Evolutionary conservation across 2,888 invertebrate genomes (phyloP).

Genomic region (Didymodactylos carnosus): DNA sequence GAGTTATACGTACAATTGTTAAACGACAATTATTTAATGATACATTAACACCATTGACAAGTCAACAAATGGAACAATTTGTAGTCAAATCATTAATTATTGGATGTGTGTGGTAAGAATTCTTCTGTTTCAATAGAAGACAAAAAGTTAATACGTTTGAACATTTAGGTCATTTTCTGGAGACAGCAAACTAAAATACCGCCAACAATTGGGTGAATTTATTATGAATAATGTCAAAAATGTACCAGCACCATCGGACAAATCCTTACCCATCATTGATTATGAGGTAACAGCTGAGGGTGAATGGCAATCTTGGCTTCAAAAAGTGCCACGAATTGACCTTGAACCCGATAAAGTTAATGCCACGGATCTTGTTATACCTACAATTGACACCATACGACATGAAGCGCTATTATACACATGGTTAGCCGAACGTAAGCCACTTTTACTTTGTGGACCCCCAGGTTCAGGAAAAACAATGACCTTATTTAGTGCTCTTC

Average conservation of each 20-base stretch:
- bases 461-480: constrained; percentile 58
- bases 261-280: constrained; percentile 60
- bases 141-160: no score
- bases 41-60: constrained; percentile 36
- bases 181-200: constrained; percentile 81
- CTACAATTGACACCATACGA: constrained; percentile 90
- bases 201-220: constrained; percentile 84
- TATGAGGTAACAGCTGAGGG: constrained; percentile 58
- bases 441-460: constrained; percentile 84
- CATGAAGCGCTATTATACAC: constrained; percentile 91
- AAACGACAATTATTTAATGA: constrained; percentile 27
- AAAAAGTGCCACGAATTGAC: constrained; percentile 92
- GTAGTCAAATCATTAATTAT: constrained; percentile 80
- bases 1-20: constrained; percentile 66
- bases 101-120: constrained; percentile 80
- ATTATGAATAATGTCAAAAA: constrained; percentile 72
- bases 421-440: constrained; percentile 96
- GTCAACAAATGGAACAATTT: constrained; percentile 75
- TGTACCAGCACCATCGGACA: constrained; percentile 38
- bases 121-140: no score
- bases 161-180: constrained; percentile 95
- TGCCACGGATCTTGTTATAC: constrained; percentile 90
- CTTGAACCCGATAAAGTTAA: constrained; percentile 98
- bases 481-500: constrained; percentile 74
- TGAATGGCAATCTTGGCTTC: constrained; percentile 91